Base-by-base conservation (phyloP, 2,797 vertebrate species). In the Sebastes hubbsi region DNA sequence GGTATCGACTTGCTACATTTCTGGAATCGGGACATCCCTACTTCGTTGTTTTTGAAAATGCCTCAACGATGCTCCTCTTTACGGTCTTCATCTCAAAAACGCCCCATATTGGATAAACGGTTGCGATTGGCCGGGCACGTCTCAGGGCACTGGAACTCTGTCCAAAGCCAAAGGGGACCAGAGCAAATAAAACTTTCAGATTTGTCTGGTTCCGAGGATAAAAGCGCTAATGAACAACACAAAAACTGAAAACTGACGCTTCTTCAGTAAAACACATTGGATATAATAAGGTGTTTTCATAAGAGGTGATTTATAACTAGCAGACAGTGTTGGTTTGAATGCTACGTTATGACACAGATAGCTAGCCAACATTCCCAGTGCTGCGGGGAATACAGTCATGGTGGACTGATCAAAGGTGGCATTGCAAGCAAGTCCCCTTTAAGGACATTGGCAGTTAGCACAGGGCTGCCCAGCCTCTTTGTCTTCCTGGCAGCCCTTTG, bases 401-500 rank as follows among this genome's bases (percentile, higher is more conserved):
- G 82, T 78, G 89, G 82, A 89, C 81, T 93, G 93, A 95, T 95
- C 89, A 93, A 92, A 94, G 91, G 85, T 92, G 92, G 93, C 92
- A 91, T 89, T 89, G 90, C 82, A 89, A 91, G 90, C 89, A 80
- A 87, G 87, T 89, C 85, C 82, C 83, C 87, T 90, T 91, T 87
- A 91, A 94, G 92, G 91, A 90, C 93, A 92, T 81, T 92, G 89
- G 91, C 90, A 89, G 92, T 93, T 93, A 92, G 86, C 83, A 78
- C 71, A 79, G 88, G 79, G 87, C 87, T 89, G 78, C 82, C 88
- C 72, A 74, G 86, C 91, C 92, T 90, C 93, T 94, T 93, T 94
- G 94, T 94, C 93, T 95, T 94, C 75, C 89, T 94, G 94, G 93
- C 92, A 95, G 92, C 86, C 84, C 91, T 94, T 94, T 95, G 93